These are phyloP conservation scores for Nemotelus pantherinus DNA, from an alignment of 2,888 invertebrate species.

Conservation along the genomic window DNA sequence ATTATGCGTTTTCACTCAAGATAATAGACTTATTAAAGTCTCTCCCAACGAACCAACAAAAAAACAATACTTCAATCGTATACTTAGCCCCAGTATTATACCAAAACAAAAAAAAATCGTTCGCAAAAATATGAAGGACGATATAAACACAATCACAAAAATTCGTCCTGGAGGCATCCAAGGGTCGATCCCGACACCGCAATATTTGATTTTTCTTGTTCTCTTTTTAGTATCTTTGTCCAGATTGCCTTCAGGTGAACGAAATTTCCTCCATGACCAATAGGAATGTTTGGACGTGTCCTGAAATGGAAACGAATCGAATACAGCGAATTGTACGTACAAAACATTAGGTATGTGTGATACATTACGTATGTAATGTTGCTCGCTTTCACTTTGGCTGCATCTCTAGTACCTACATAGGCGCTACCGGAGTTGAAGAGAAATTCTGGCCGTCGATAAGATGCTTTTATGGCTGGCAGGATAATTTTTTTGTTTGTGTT, in stretches of 20 bases:
- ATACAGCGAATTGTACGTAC: not conserved
- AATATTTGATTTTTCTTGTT: not conserved
- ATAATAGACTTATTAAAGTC: not conserved
- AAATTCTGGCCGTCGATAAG: slow-evolving; percentile 21
- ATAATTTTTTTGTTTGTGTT: slow-evolving; percentile 41
- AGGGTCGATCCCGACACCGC: not conserved
- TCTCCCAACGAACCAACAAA: not conserved
- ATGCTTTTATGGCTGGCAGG: slow-evolving; percentile 38
- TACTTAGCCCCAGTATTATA: not conserved
- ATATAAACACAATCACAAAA: slow-evolving; percentile 8
- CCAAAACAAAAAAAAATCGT: not conserved
- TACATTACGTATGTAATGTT: too few relatives aligned
- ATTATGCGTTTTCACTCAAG: not conserved
- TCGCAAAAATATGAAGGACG: not conserved
- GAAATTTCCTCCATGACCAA: not conserved
- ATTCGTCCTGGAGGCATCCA: not conserved
- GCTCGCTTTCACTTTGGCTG: too few relatives aligned
- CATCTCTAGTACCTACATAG: too few relatives aligned
- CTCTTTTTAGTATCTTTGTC: slow-evolving; percentile 7
- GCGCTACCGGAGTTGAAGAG: too few relatives aligned
- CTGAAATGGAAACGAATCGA: slow-evolving; percentile 31
- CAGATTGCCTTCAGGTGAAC: slow-evolving; percentile 29
- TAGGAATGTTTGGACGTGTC: slow-evolving; percentile 26
- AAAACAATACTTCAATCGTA: not conserved
- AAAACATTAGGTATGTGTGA: not conserved